Evolutionary conservation across 1,140 invertebrate genomes (phyloP).

Genomic region (Liolophura sinensis): DNA sequence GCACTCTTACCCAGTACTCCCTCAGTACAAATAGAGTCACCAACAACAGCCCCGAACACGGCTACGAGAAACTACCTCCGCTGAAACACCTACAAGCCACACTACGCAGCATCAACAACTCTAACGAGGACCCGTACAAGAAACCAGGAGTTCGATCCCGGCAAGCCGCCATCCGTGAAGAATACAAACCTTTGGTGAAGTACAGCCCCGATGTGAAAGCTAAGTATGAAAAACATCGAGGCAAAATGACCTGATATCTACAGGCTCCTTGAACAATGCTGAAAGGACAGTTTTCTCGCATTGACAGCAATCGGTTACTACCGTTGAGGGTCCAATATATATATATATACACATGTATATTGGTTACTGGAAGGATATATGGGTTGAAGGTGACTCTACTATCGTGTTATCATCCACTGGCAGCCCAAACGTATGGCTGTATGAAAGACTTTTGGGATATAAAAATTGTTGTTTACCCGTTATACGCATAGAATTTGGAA

Average conservation of each 20-base stretch:
- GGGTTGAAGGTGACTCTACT: not conserved
- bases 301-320: not conserved
- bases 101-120: slow-evolving; percentile 35
- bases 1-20: slow-evolving; percentile 48
- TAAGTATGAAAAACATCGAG: slow-evolving; percentile 13
- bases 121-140: slow-evolving; percentile 18
- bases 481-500: too few relatives aligned
- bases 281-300: not conserved
- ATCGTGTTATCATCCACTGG: too few relatives aligned
- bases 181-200: slow-evolving; percentile 47
- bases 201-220: slow-evolving; percentile 42
- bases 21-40: slow-evolving; percentile 38
- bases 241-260: not conserved
- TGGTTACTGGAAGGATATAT: not conserved
- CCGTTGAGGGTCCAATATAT: not conserved
- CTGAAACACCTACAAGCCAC: slow-evolving; percentile 41
- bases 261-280: too few relatives aligned
- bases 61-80: slow-evolving; percentile 31
- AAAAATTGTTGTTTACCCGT: too few relatives aligned
- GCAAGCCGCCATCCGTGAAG: slow-evolving; percentile 24
- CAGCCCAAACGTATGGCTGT: too few relatives aligned
- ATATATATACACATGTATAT: not conserved
- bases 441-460: not conserved
- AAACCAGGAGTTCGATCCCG: slow-evolving; percentile 8
- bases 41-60: slow-evolving; percentile 44